Evolutionary conservation across 2,888 invertebrate genomes (phyloP).

Genomic region (Cylloceria caligata): DNA sequence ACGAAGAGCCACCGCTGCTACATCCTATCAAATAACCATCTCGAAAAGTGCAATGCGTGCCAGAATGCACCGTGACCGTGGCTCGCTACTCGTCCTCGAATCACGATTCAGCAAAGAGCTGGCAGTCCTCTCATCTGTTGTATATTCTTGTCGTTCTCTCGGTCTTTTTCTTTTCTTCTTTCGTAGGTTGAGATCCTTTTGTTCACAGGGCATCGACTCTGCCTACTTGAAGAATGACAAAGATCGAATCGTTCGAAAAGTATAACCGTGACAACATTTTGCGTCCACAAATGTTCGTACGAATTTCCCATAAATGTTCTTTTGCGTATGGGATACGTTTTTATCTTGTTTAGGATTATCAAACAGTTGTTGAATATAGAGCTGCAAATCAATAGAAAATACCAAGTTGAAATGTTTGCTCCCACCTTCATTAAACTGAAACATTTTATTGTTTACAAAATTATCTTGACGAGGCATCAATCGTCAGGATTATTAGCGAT

Average conservation of each 20-base stretch:
- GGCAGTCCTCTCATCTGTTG: constrained; percentile 31
- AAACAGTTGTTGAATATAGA: too few relatives aligned
- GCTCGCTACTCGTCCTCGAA: constrained; percentile 60
- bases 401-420: too few relatives aligned
- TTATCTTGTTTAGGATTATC: not conserved
- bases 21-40: constrained; percentile 84
- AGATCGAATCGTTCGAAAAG: constrained; percentile 49
- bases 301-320: not conserved
- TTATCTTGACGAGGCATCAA: too few relatives aligned
- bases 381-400: too few relatives aligned
- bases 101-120: constrained; percentile 54
- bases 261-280: constrained; percentile 53
- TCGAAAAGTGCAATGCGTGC: constrained; percentile 83
- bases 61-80: constrained; percentile 78
- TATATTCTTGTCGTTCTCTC: constrained; percentile 25
- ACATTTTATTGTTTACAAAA: too few relatives aligned
- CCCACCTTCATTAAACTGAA: too few relatives aligned
- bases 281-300: constrained; percentile 21
- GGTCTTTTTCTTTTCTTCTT: constrained; percentile 21
- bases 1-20: constrained; percentile 69
- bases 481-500: too few relatives aligned
- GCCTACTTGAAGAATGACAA: constrained; percentile 48
- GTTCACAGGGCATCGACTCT: constrained; percentile 35
- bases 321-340: not conserved
- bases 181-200: constrained; percentile 53